Conservation (phyloP, 2,888 invertebrate genomes). For the Galeopsomyia nigrocyanea region DNA sequence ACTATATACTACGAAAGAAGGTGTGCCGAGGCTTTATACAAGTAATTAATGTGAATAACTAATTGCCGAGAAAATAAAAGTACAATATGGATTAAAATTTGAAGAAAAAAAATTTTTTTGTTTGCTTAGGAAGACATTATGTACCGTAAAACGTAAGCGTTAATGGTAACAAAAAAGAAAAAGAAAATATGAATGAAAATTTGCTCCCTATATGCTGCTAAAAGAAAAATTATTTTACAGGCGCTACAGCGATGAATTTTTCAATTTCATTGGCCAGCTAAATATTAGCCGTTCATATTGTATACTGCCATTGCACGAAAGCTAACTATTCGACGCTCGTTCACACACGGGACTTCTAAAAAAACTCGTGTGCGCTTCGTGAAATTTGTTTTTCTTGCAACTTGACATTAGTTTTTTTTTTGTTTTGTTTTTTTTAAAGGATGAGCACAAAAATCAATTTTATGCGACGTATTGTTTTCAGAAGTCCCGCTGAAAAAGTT, state of each 20-base stretch:
- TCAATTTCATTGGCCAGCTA: conserved; percentile 19
- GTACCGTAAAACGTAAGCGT: conserved; percentile 1
- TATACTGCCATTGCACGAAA: conserved; percentile 57
- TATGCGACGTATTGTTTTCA: conserved; percentile 41
- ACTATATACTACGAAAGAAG: conserved; percentile 16
- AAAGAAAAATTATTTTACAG: background rate
- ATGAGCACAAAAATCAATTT: conserved; percentile 22
- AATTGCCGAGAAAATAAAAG: too few species aligned
- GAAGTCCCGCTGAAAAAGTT: conserved; percentile 44
- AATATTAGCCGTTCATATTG: conserved; percentile 36
- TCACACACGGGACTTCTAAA: conserved; percentile 59
- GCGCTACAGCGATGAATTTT: background rate
- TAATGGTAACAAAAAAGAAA: background rate
- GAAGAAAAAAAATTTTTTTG: background rate
- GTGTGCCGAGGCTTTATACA: conserved; percentile 20
- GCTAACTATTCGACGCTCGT: conserved; percentile 55
- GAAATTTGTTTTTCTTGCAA: background rate
- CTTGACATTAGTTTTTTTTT: conserved; percentile 6
- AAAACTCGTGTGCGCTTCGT: conserved; percentile 51
- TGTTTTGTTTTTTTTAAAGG: conserved; percentile 13
- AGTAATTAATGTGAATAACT: conserved; percentile 30
- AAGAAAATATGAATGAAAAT: conserved; percentile 9
- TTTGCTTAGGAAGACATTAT: conserved; percentile 6
- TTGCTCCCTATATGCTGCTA: background rate
- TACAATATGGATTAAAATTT: too few species aligned